phyloP scores from a whole-genome alignment of 2,888 invertebrate species.

The Nomada fabriciana region DNA sequence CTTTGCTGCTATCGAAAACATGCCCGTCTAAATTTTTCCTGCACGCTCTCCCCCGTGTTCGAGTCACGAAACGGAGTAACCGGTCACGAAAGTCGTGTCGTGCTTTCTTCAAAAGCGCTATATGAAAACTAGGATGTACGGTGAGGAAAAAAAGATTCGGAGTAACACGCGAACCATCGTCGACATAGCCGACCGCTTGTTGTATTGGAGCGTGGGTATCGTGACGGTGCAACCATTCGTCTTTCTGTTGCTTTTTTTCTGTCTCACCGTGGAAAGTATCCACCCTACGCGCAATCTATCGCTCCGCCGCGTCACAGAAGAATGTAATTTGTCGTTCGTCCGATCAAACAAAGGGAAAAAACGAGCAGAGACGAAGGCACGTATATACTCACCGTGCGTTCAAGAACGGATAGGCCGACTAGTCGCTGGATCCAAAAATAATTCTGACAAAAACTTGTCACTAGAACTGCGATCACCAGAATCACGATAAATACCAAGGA shows the following conservation, averaged over 20 bases:
- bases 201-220: slow-evolving; percentile 3
- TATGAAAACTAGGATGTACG: slow-evolving; percentile 39
- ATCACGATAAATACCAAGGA: slow-evolving; percentile 43
- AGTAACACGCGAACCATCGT: slow-evolving; percentile 31
- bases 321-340: slow-evolving; percentile 3
- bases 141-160: slow-evolving; percentile 3
- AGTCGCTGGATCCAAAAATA: slow-evolving; percentile 71
- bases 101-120: slow-evolving; percentile 46
- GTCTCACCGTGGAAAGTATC: slow-evolving; percentile 7
- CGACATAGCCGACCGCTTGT: neutral
- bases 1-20: slow-evolving; percentile 1
- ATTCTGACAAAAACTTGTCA: slow-evolving; percentile 65
- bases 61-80: slow-evolving; percentile 21
- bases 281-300: slow-evolving; percentile 16
- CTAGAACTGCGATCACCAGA: slow-evolving; percentile 39
- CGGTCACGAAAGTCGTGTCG: slow-evolving; percentile 45
- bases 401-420: slow-evolving; percentile 63
- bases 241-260: neutral
- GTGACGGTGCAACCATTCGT: neutral
- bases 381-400: slow-evolving; percentile 74
- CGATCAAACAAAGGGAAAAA: neutral
- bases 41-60: neutral
- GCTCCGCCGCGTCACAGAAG: neutral
- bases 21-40: slow-evolving; percentile 19
- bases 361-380: neutral